These are phyloP conservation scores for Paracanthobrama guichenoti DNA, from an alignment of 2,113 vertebrate species.

Conservation along the genomic window DNA sequence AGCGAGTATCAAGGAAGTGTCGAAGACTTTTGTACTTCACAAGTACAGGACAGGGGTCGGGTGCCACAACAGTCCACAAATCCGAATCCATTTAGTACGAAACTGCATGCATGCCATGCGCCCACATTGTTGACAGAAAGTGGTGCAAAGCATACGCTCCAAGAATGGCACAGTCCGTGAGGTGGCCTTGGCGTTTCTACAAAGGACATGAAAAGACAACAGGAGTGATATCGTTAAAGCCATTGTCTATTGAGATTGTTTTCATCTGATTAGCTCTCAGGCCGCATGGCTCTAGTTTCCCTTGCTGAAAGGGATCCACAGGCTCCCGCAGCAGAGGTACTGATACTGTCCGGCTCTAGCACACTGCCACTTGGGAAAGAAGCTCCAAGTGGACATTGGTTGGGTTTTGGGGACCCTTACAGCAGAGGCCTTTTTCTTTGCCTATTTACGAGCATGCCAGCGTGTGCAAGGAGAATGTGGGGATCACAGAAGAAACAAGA, in stretches of 20 bases:
- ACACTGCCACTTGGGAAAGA: constrained; percentile 2
- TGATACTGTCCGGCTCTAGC: background rate
- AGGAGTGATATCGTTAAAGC: constrained; percentile 10
- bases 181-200: background rate
- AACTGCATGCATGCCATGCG: background rate
- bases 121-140: constrained; percentile 17
- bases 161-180: constrained; percentile 24
- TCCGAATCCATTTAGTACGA: background rate
- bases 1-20: constrained; percentile 3
- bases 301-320: background rate
- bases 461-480: background rate
- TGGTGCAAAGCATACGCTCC: background rate
- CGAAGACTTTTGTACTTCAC: constrained; percentile 2
- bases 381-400: constrained; percentile 19
- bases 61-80: constrained; percentile 2
- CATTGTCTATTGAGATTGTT: constrained; percentile 10
- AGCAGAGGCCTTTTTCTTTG: constrained; percentile 8
- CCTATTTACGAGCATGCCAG: constrained; percentile 32
- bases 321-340: background rate
- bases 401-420: background rate
- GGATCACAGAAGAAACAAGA: background rate
- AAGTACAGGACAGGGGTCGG: background rate
- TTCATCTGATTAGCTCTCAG: constrained; percentile 19
- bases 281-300: constrained; percentile 11
- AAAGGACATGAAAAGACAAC: constrained; percentile 22